phyloP scores from a whole-genome alignment of 2,888 invertebrate species.

The Xanthorhoe spadicearia region DNA sequence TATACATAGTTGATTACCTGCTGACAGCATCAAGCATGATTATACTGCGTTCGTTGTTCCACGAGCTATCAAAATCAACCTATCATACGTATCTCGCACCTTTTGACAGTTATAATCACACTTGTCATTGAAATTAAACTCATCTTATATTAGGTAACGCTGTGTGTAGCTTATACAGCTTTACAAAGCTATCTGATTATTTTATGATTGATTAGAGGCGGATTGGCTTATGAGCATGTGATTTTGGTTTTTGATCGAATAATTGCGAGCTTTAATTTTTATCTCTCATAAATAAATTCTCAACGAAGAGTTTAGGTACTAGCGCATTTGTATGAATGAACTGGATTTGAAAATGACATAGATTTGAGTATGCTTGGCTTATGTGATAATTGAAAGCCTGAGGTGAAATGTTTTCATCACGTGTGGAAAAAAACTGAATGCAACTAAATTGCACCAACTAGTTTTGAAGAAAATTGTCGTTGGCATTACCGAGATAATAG shows the following conservation, averaged over 20 bases:
- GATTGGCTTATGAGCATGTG: too few relatives aligned
- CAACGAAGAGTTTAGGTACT: too few relatives aligned
- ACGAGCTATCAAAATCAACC: slow-evolving; percentile 7
- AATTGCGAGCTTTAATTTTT: neutral
- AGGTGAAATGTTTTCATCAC: neutral
- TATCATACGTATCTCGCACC: neutral
- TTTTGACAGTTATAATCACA: neutral
- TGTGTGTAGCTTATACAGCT: neutral
- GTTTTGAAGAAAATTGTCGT: slow-evolving; percentile 65
- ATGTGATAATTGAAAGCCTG: neutral
- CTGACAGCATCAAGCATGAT: neutral
- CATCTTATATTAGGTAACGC: neutral
- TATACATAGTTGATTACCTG: neutral
- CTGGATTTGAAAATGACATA: neutral
- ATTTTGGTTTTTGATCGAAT: neutral
- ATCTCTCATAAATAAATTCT: too few relatives aligned
- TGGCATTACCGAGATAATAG: slow-evolving; percentile 59
- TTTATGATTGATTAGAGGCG: too few relatives aligned
- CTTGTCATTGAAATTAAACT: neutral
- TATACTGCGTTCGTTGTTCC: neutral
- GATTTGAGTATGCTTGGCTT: neutral
- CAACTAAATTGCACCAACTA: slow-evolving; percentile 60
- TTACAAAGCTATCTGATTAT: neutral
- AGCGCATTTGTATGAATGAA: neutral
- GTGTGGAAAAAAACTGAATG: slow-evolving; percentile 26